These are phyloP conservation scores for Eilema griseolum DNA, from an alignment of 2,888 invertebrate genomes.

Conservation along the genomic window DNA sequence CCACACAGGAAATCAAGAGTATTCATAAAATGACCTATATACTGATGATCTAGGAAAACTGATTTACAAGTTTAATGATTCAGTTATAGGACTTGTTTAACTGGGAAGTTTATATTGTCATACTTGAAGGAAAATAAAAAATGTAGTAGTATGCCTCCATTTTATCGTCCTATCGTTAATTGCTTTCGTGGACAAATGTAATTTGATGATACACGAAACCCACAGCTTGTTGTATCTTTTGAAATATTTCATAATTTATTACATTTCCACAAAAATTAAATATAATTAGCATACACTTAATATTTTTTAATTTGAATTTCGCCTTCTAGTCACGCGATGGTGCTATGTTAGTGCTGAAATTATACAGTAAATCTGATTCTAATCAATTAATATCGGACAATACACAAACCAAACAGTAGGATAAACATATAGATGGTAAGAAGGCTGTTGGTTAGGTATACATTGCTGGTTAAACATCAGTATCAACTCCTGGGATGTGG, in stretches of 20 bases:
- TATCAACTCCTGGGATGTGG: too few species aligned
- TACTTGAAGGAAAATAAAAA: slow-evolving; percentile 21
- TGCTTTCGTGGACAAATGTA: background rate
- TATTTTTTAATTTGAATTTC: background rate
- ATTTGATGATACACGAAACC: background rate
- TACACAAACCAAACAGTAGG: background rate
- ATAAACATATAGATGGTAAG: background rate
- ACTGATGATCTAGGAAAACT: slow-evolving; percentile 26
- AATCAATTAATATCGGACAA: background rate
- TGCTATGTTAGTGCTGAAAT: background rate
- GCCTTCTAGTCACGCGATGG: background rate
- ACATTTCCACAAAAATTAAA: background rate
- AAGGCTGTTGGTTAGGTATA: too few species aligned
- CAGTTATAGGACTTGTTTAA: slow-evolving; percentile 25
- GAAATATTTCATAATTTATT: background rate
- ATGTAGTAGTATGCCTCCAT: background rate
- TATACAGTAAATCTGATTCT: background rate
- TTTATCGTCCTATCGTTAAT: background rate
- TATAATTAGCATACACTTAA: too few species aligned
- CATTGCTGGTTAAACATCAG: too few species aligned
- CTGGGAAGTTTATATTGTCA: slow-evolving; percentile 20
- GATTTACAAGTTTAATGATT: slow-evolving; percentile 34
- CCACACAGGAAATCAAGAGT: background rate
- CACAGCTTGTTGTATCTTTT: background rate
- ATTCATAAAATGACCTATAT: background rate